Evolutionary conservation across 2,888 invertebrate species (phyloP), one percentile per base, ranked within the genome.

Genomic region (Xestoiulus laeticollis): DNA sequence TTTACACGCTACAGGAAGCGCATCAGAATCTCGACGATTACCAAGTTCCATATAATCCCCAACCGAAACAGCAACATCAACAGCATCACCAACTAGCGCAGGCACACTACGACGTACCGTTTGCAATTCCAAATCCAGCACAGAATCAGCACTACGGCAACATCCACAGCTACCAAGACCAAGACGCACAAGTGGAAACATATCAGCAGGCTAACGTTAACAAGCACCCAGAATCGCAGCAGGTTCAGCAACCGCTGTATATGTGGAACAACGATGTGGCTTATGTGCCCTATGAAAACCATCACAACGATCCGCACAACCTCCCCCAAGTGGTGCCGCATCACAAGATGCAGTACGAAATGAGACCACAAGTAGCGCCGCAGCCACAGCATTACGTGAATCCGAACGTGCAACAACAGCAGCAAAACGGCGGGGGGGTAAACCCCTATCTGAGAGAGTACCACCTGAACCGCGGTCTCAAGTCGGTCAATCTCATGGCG

Each of bases 121-220:
- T n/a, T 4, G 59, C 10, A 38, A 38, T 84, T n/a, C 84, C 3
- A 0, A 26, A 38, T 32, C 33, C 14, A 4, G 8, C 26, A 19
- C 33, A 38, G 19, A 33, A 33, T 30, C 33, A 38, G 19, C 30
- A 26, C 84, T 33, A 19, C 16, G 84, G 30, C 30, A 84, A 84
- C 84, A 84, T 84, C 38, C 84, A 38, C 30, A 32, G 84, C 84
- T 84, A 84, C 32, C 84, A 38, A n/a, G 84, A 84, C 84, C 32
- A 84, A 3, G 84, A 84, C 84, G 26, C 26, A 16, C 84, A 33
- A n/a, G 84, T 38, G 84, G 84, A 84, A 84, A 30, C n/a, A n/a
- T 59, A 59, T 4, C 59, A 59, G 6, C n/a, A 59, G 16, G 59
- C 19, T 59, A 16, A 16, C 59, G 19, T 4, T 22, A 59, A n/a